Percentiles rank a stretch among this genome's conserved stretches.
phyloP scores from a whole-genome alignment of 64 coral and sea anemone species.

The Montipora capricornis region DNA sequence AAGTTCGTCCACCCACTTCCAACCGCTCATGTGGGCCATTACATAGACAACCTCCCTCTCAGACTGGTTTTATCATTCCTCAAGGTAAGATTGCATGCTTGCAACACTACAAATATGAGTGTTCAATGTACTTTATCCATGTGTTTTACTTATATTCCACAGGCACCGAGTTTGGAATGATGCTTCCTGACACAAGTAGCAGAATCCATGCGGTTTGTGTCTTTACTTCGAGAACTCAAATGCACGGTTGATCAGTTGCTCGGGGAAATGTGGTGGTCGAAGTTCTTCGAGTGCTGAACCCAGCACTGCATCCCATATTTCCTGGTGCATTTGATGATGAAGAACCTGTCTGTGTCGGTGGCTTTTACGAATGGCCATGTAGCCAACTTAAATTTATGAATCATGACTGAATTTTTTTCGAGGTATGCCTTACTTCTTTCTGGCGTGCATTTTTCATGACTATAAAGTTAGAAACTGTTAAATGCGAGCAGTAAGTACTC shows the following conservation, averaged over 20 bases:
- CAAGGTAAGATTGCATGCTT: background rate
- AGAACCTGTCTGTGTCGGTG: slow-evolving; percentile 29
- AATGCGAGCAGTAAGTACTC: too few species aligned
- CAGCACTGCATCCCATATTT: slow-evolving; percentile 35
- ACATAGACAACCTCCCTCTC: too few species aligned
- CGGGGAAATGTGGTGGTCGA: slow-evolving; percentile 43
- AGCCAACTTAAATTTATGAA: slow-evolving; percentile 16
- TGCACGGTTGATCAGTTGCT: slow-evolving; percentile 8
- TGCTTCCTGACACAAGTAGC: background rate
- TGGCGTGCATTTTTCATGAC: too few species aligned
- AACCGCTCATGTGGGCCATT: too few species aligned
- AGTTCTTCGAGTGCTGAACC: slow-evolving; percentile 1
- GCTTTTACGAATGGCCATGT: slow-evolving; percentile 59
- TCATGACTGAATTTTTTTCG: background rate
- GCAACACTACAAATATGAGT: background rate
- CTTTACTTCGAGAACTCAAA: background rate
- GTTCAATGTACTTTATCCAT: background rate
- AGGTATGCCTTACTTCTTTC: too few species aligned
- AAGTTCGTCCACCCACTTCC: too few species aligned
- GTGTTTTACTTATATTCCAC: background rate
- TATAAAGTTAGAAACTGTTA: too few species aligned
- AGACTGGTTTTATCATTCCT: background rate
- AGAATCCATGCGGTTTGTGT: slow-evolving; percentile 14
- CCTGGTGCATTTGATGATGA: slow-evolving; percentile 25
- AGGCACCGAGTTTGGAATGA: slow-evolving; percentile 39